A percentile compares a stretch with the other conserved stretches of the same genome.
phyloP scores from a whole-genome alignment of 2,113 vertebrate genomes.

The Labeo rohita region DNA sequence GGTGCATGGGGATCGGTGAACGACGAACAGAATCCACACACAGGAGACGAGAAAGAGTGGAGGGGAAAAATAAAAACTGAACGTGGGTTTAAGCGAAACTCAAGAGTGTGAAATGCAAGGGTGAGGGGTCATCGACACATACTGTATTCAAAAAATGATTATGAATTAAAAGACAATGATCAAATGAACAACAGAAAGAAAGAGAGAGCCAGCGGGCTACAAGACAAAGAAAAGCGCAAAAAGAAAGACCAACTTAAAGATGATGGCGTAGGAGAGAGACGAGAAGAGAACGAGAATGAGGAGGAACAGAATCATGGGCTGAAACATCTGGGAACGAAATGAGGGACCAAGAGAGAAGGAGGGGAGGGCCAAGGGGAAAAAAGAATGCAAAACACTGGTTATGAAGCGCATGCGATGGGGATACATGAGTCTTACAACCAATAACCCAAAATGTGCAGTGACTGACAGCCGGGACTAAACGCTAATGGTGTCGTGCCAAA shows the following conservation, averaged over 20 bases:
- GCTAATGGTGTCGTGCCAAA: slow-evolving; percentile 14
- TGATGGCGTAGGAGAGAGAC: slow-evolving; percentile 85
- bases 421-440: slow-evolving; percentile 88
- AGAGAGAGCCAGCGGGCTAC: slow-evolving; percentile 72
- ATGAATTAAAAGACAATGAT: slow-evolving; percentile 68
- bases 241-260: slow-evolving; percentile 91
- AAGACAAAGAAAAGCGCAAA: slow-evolving; percentile 90
- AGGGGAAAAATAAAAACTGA: slow-evolving; percentile 11
- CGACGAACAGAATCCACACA: slow-evolving; percentile 52
- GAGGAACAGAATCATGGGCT: slow-evolving; percentile 90
- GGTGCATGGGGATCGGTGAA: slow-evolving; percentile 63
- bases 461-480: slow-evolving; percentile 37
- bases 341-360: slow-evolving; percentile 31
- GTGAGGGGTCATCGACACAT: slow-evolving; percentile 11
- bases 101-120: slow-evolving; percentile 15
- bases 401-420: slow-evolving; percentile 96
- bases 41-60: slow-evolving; percentile 30
- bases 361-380: slow-evolving; percentile 65
- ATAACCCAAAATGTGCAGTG: slow-evolving; percentile 77
- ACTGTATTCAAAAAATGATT: slow-evolving; percentile 67
- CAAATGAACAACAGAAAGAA: not conserved
- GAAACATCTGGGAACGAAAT: slow-evolving; percentile 86
- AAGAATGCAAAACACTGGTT: slow-evolving; percentile 90
- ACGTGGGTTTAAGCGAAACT: slow-evolving; percentile 53
- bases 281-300: slow-evolving; percentile 88